Evolutionary conservation across 2,888 invertebrate species (phyloP).

Genomic region (Marronus borbonicus): DNA sequence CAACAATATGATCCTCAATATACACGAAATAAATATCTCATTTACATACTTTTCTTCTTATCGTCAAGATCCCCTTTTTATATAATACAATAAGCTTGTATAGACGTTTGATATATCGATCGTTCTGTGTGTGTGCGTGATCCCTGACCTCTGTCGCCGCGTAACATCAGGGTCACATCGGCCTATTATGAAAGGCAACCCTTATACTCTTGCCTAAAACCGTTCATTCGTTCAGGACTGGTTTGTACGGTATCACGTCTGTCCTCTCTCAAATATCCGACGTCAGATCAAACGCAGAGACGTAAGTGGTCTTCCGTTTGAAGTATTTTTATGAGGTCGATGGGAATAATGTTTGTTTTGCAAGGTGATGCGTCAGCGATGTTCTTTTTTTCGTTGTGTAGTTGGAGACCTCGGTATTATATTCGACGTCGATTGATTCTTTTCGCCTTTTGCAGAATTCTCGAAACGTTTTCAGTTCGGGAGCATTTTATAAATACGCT

Average conservation of each 20-base stretch:
- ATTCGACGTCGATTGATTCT: not conserved
- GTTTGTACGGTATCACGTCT: constrained; percentile 29
- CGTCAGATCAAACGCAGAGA: constrained; percentile 29
- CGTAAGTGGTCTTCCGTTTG: constrained; percentile 25
- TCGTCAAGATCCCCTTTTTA: constrained; percentile 1
- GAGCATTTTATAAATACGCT: too few relatives aligned
- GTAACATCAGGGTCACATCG: constrained; percentile 39
- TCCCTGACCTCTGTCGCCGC: constrained; percentile 30
- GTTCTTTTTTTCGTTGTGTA: not conserved
- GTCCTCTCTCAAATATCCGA: constrained; percentile 21
- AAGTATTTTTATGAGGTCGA: constrained; percentile 24
- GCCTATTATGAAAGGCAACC: constrained; percentile 42
- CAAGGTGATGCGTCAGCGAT: constrained; percentile 13
- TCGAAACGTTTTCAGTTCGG: too few relatives aligned
- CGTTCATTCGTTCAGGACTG: constrained; percentile 37
- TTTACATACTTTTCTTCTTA: constrained; percentile 17
- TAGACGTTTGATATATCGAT: constrained; percentile 26
- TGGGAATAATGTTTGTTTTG: constrained; percentile 28
- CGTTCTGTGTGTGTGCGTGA: constrained; percentile 18
- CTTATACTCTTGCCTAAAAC: constrained; percentile 37
- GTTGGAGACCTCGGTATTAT: not conserved
- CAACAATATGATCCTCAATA: constrained; percentile 8
- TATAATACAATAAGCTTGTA: constrained; percentile 12
- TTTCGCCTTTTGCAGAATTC: not conserved
- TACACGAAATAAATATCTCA: constrained; percentile 1